A percentile compares a stretch with the other conserved stretches of the same genome.
These are phyloP conservation scores for Pitta sordida DNA, from an alignment of 2,113 vertebrate species.

Conservation along the genomic window DNA sequence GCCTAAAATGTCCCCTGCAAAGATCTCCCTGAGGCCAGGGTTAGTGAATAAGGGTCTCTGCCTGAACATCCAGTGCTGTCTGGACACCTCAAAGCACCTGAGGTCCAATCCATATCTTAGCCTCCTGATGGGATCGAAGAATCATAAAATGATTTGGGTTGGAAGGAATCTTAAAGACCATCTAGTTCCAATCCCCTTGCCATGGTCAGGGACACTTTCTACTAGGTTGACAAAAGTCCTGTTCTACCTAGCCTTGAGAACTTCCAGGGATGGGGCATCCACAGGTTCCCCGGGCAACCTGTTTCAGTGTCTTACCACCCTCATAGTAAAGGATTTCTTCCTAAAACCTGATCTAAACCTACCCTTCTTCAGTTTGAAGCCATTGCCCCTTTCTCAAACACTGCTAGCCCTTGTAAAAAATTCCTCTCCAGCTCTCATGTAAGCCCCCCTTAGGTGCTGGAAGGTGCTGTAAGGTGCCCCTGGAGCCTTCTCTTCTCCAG, in stretches of 20 bases:
- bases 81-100: not conserved
- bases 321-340: not conserved
- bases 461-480: not conserved
- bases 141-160: not conserved
- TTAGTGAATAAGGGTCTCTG: not conserved
- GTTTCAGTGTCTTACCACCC: not conserved
- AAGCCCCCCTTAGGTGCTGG: not conserved
- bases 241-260: not conserved
- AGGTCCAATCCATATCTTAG: not conserved
- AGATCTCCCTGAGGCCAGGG: not conserved
- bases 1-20: not conserved
- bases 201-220: not conserved
- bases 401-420: not conserved
- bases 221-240: not conserved
- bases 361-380: not conserved
- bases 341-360: not conserved
- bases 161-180: not conserved
- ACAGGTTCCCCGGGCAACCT: not conserved
- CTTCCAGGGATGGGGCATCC: not conserved
- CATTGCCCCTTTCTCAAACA: not conserved
- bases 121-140: not conserved
- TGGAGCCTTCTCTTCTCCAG: not conserved
- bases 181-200: not conserved
- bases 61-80: fast-evolving
- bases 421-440: not conserved